Percentiles rank a stretch among this genome's conserved stretches.
These are phyloP conservation scores for Saguinus imperator DNA, from an alignment of 2,113 vertebrate genomes.

Conservation along the genomic window DNA sequence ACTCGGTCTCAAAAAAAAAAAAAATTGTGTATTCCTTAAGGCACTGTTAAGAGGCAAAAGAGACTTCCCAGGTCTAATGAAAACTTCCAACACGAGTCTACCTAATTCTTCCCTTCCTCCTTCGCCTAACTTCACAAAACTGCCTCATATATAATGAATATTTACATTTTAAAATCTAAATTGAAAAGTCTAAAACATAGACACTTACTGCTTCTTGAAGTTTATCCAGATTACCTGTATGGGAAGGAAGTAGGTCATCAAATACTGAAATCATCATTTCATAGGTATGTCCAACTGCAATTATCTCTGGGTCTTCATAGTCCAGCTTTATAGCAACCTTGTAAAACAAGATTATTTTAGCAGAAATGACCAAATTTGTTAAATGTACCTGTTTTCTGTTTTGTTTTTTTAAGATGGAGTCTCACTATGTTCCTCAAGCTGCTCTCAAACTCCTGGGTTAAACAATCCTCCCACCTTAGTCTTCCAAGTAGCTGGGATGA, in stretches of 20 bases:
- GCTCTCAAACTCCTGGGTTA: not conserved
- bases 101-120: not conserved
- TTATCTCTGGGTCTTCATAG: slow-evolving; percentile 60
- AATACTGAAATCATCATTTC: slow-evolving; percentile 61
- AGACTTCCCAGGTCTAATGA: not conserved
- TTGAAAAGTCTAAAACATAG: not conserved
- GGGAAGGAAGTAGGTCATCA: slow-evolving; percentile 33
- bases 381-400: not conserved
- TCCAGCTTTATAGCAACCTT: slow-evolving; percentile 64
- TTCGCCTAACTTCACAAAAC: not conserved
- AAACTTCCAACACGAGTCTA: not conserved
- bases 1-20: too few relatives aligned
- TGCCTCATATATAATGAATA: not conserved
- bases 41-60: not conserved
- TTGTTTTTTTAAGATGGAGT: not conserved
- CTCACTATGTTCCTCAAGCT: not conserved
- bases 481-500: not conserved
- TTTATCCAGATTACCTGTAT: slow-evolving; percentile 66
- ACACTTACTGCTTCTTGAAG: not conserved
- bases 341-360: slow-evolving; percentile 28
- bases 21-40: not conserved
- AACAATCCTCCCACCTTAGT: not conserved
- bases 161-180: not conserved
- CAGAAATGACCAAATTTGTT: not conserved
- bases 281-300: slow-evolving; percentile 49